These are phyloP conservation scores for Dasysyrphus albostriatus DNA, from an alignment of 2,888 invertebrate species.

Conservation along the genomic window DNA sequence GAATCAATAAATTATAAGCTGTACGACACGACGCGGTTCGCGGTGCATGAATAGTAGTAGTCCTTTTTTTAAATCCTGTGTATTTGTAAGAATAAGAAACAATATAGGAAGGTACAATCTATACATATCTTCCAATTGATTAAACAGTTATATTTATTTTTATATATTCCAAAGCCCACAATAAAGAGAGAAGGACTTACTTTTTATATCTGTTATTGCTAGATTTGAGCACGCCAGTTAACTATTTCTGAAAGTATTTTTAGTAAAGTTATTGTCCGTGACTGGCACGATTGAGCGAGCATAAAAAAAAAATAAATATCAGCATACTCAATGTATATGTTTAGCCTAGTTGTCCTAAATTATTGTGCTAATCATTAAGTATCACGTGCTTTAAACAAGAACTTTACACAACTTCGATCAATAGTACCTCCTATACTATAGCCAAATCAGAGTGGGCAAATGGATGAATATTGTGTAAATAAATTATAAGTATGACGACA, in stretches of 20 bases:
- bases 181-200: constrained; percentile 20
- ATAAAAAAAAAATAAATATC: background rate
- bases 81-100: background rate
- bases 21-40: background rate
- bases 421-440: background rate
- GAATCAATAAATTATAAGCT: background rate
- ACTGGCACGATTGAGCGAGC: constrained; percentile 49
- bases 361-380: constrained; percentile 2
- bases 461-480: background rate
- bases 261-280: constrained; percentile 59
- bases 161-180: constrained; percentile 6
- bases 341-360: constrained; percentile 34
- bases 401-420: constrained; percentile 1
- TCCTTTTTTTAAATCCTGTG: background rate
- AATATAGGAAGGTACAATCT: background rate
- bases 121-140: constrained; percentile 48
- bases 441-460: no score
- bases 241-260: constrained; percentile 54
- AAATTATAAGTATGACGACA: constrained; percentile 11
- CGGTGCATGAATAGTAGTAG: background rate
- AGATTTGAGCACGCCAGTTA: constrained; percentile 44
- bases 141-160: constrained; percentile 55
- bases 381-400: constrained; percentile 8
- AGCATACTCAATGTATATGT: background rate
- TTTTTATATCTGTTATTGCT: constrained; percentile 12